phyloP scores from a whole-genome alignment of 2,888 invertebrate species.

The Xanthorhoe spadicearia region DNA sequence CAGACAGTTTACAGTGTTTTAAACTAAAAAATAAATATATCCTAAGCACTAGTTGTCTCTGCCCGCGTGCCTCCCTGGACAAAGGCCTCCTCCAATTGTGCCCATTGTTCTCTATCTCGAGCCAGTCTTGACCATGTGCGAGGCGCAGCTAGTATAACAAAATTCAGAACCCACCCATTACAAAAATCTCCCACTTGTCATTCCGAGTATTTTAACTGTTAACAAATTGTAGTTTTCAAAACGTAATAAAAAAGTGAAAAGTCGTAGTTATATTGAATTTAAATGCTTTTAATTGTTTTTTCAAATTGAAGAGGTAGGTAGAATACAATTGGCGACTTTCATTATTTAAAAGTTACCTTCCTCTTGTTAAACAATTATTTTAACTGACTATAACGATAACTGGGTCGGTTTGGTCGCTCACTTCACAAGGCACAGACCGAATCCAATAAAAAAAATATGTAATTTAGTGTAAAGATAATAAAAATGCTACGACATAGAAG shows the following conservation, averaged over 20 bases:
- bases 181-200: not conserved
- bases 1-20: no score
- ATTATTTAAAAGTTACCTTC: not conserved
- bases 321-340: slow-evolving; percentile 3
- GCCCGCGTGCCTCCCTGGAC: no score
- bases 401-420: not conserved
- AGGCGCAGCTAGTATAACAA: not conserved
- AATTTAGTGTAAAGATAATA: no score
- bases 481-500: no score
- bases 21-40: no score
- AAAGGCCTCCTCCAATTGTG: no score
- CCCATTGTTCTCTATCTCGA: no score
- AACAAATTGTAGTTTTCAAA: slow-evolving; percentile 21
- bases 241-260: slow-evolving; percentile 8
- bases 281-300: no score
- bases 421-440: not conserved
- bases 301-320: no score
- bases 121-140: no score
- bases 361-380: slow-evolving; percentile 7
- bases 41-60: no score
- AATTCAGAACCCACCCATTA: slow-evolving; percentile 11
- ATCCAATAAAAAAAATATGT: no score
- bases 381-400: slow-evolving; percentile 1
- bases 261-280: not conserved
- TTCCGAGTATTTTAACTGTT: slow-evolving; percentile 3